Percentiles rank a stretch among this genome's conserved stretches.
Evolutionary conservation across 2,113 vertebrate species (phyloP).

Genomic region (Ranitomeya variabilis): DNA sequence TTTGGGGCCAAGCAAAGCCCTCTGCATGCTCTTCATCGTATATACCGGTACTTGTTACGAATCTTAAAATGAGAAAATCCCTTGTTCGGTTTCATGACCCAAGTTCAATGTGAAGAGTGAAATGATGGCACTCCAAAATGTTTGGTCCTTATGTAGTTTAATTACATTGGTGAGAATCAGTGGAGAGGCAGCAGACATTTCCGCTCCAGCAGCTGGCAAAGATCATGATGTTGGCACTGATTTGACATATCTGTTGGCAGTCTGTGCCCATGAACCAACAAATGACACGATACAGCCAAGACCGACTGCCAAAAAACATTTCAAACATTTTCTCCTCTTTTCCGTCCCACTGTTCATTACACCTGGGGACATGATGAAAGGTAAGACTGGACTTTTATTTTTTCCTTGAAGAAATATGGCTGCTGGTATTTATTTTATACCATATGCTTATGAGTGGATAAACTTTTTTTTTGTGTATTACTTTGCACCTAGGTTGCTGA

Average conservation of each 20-base stretch:
- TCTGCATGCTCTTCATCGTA: too few relatives aligned
- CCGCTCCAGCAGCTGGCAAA: slow-evolving; percentile 37
- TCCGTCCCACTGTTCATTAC: slow-evolving; percentile 24
- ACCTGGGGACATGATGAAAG: slow-evolving; percentile 39
- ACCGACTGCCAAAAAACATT: slow-evolving; percentile 33
- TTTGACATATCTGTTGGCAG: slow-evolving; percentile 41
- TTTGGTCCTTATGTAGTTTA: slow-evolving; percentile 42
- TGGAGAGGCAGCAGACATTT: slow-evolving; percentile 38
- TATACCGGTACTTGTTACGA: not conserved
- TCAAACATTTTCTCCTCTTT: slow-evolving; percentile 15
- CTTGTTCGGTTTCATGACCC: not conserved
- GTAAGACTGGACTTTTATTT: not conserved
- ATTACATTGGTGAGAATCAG: slow-evolving; percentile 43
- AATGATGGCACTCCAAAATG: slow-evolving; percentile 21
- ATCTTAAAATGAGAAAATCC: not conserved
- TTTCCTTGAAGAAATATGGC: slow-evolving; percentile 13
- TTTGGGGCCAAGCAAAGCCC: too few relatives aligned
- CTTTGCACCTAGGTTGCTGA: not conserved
- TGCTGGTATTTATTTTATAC: not conserved
- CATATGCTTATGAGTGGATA: not conserved
- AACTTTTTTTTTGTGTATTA: not conserved
- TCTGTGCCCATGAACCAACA: slow-evolving; percentile 42
- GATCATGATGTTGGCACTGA: slow-evolving; percentile 5
- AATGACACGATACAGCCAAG: slow-evolving; percentile 48
- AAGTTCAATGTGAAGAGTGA: not conserved